Base-by-base conservation (phyloP, 1,140 invertebrate genomes). In the Tribolium castaneum region DNA sequence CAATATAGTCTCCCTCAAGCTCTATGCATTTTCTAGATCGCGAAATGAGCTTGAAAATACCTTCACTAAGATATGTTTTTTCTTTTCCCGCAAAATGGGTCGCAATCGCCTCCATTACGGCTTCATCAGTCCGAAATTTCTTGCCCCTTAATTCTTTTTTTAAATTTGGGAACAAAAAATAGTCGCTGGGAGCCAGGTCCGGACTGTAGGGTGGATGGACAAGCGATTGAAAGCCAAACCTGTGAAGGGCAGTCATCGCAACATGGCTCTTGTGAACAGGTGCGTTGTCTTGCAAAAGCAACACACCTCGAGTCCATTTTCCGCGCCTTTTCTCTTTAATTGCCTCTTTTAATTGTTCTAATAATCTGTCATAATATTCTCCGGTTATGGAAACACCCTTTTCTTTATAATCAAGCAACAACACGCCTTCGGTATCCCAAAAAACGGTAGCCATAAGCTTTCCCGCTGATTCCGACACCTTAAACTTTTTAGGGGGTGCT, bases 401-500 rank as follows among this genome's bases (percentile, higher is more conserved):
- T 56, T 75, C 6, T 25, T 45, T 75, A 1, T 59, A 75, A 5
- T 75, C 73, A 13, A 34, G 34, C 1, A 75, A 16, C 45, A 75
- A 14, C 14, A 59, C 59, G 0, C 51, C 39, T 50, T 19, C 22
- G 45, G 16, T 66, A n/a, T n/a, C 59, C 39, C 12, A 70, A 19
- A 62, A 75, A 45, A 75, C 35, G 2, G 73, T 75, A 10, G 74
- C 76, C 52, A 74, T 79, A 71, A 74, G 78, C 49, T 83, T 82
- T 25, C 76, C 78, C n/a, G 78, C 74, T 51, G 78, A 82, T 16
- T 77, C 66, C 35, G 80, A 77, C 49, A 80, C 77, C 34, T 81
- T 80, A 51, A 77, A 77, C 50, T 81, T 84, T 70, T 81, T 82
- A 1, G 76, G 77, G 1, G 54, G 80, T 51, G 75, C 7, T 77